Base-by-base conservation (phyloP, 2,888 invertebrate genomes). In the Omphaloscelis lunosa region DNA sequence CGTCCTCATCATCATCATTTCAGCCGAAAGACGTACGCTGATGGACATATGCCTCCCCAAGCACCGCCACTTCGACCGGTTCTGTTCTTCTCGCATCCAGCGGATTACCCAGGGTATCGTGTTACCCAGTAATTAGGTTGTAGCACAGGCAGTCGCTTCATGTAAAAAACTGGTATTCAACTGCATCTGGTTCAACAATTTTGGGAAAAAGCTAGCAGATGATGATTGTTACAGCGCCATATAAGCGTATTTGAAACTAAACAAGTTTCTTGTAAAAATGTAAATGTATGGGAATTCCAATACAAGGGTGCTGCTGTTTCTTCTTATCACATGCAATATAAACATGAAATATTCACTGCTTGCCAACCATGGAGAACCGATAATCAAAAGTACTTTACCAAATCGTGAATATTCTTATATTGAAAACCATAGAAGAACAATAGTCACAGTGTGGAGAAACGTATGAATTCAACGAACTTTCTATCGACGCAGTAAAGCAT, bases 401-500 rank as follows among this genome's bases (percentile, higher is more conserved):
- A 45, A 20, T 27, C 39, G 15, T 39, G 15, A 58, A 58, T 27
- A 58, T 7, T 48, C 12, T 4, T n/a, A 17, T 23, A 29, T 39
- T 48, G 68, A 29, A 58, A 17, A 5, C 12, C 7, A 1, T 6
- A 34, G 34, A 34, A 34, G 34, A 34, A 41, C 23, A 23, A 20
- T 45, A 45, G 20, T 53, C 51, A 61, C 39, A 9, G 34, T 41
- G n/a, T 23, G 23, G 4, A 66, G 27, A 9, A 34, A 78, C n/a
- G 9, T 15, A 58, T 79, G 27, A 34, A 45, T 27, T 23, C 34
- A 23, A 27, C 34, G 3, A n/a, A 29, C 17, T 15, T n/a, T 63
- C 12, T 17, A n/a, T 23, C 29, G 17, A 56, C 20, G n/a, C 51
- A 23, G 56, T 48, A 74, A 45, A 77, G 34, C 27, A 53, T 75